Evolutionary conservation across 2,888 invertebrate species (phyloP).

Genomic region (Nomada ruficornis): DNA sequence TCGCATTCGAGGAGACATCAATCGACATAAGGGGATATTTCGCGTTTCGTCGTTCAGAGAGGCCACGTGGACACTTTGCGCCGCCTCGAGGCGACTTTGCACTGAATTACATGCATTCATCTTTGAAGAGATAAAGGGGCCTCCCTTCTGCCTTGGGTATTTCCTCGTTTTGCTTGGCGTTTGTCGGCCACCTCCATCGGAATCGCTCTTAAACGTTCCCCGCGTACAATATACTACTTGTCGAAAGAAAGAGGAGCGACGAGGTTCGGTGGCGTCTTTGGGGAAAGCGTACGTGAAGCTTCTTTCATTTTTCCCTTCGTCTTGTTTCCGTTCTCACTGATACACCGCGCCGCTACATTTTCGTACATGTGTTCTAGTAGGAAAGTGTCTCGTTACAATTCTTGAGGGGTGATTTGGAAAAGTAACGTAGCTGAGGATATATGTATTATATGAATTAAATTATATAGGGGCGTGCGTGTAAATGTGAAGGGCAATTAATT

Average conservation of each 20-base stretch:
- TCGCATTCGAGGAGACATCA: not conserved
- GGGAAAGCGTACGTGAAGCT: slow-evolving; percentile 12
- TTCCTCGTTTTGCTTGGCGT: slow-evolving; percentile 18
- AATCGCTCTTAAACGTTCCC: slow-evolving; percentile 40
- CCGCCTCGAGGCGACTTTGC: slow-evolving; percentile 19
- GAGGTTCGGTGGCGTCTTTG: slow-evolving; percentile 26
- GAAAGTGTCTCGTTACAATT: not conserved
- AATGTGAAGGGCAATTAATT: too few relatives aligned
- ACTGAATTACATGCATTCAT: slow-evolving; percentile 51
- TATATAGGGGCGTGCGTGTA: too few relatives aligned
- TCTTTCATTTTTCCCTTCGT: slow-evolving; percentile 28
- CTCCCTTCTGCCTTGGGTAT: slow-evolving; percentile 31
- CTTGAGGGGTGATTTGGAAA: too few relatives aligned
- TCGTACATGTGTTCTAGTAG: too few relatives aligned
- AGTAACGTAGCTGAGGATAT: too few relatives aligned
- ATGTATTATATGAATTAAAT: too few relatives aligned
- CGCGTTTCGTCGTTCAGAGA: not conserved
- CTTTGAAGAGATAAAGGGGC: slow-evolving; percentile 47
- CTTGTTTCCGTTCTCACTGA: slow-evolving; percentile 22
- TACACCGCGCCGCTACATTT: too few relatives aligned
- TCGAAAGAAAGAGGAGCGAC: not conserved
- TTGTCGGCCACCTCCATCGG: slow-evolving; percentile 40
- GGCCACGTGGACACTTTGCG: slow-evolving; percentile 22
- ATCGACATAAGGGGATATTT: slow-evolving; percentile 30
- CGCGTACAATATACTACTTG: not conserved